A percentile compares a stretch with the other conserved stretches of the same genome.
Conservation (phyloP, 2,797 vertebrate species). For the Spondyliosoma cantharus region DNA sequence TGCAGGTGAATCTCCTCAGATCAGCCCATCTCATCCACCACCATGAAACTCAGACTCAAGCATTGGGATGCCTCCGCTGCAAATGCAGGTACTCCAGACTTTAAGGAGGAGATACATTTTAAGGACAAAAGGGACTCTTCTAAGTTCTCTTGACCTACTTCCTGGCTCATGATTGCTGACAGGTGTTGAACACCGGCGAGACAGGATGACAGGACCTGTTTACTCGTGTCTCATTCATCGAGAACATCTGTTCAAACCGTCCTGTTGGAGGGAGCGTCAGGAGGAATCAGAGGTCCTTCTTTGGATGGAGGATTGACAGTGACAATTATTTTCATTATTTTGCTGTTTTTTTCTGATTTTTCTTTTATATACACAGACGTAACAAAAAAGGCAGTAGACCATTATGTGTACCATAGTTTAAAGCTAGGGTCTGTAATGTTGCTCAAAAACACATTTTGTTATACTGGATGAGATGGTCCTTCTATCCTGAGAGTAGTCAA, state of each 20-base stretch:
- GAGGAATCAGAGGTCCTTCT: conserved; percentile 25
- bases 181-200: conserved; percentile 74
- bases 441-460: too few relatives aligned
- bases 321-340: not conserved
- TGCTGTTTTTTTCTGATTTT: not conserved
- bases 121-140: not conserved
- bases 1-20: not conserved
- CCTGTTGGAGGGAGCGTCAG: conserved; percentile 36
- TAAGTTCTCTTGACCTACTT: conserved; percentile 56
- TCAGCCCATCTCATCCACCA: conserved; percentile 15
- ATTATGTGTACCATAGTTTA: not conserved
- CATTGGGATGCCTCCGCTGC: not conserved
- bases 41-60: not conserved
- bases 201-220: conserved; percentile 74
- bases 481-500: too few relatives aligned
- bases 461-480: too few relatives aligned
- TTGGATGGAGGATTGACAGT: not conserved
- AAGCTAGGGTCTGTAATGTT: too few relatives aligned
- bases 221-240: conserved; percentile 64
- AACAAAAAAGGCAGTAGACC: not conserved
- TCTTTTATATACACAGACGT: not conserved
- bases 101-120: conserved; percentile 6
- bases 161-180: conserved; percentile 68
- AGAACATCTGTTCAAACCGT: conserved; percentile 72
- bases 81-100: not conserved